A percentile compares a stretch with the other conserved stretches of the same genome.
phyloP scores from a whole-genome alignment of 2,888 invertebrate genomes.

The Mythimna loreyi region DNA sequence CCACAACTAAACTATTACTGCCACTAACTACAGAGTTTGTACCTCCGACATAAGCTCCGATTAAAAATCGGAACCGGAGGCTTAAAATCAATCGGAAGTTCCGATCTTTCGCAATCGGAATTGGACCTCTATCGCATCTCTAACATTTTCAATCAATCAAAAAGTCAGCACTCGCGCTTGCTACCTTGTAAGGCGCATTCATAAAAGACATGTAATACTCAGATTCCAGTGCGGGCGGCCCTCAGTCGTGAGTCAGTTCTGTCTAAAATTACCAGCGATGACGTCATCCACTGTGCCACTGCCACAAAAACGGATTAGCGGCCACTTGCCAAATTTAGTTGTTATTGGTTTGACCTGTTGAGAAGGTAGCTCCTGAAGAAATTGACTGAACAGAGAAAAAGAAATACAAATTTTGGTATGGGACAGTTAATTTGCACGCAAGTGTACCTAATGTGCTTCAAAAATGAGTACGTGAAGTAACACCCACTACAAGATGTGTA shows the following conservation, averaged over 20 bases:
- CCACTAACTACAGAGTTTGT: no score
- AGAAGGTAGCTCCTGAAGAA: conserved; percentile 30
- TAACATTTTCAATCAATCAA: no score
- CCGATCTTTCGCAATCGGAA: no score
- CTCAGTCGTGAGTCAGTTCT: conserved; percentile 61
- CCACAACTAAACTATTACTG: no score
- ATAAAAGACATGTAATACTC: conserved; percentile 59
- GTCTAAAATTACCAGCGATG: conserved; percentile 62
- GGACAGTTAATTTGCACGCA: not conserved
- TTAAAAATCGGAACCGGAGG: no score
- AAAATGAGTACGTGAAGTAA: not conserved
- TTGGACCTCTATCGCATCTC: no score
- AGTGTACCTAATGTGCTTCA: not conserved
- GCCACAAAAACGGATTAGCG: conserved; percentile 66
- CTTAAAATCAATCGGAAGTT: no score
- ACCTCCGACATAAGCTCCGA: no score
- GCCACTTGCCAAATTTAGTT: conserved; percentile 72
- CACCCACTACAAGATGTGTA: no score
- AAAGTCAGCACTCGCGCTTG: conserved; percentile 1
- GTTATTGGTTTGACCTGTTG: conserved; percentile 69
- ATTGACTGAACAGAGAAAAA: not conserved
- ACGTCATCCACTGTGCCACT: conserved; percentile 68
- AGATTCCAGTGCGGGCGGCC: conserved; percentile 63
- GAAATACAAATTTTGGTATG: not conserved
- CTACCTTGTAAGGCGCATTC: conserved; percentile 61